Conservation (phyloP, 2,888 invertebrate species). For the Machimus atricapillus region DNA sequence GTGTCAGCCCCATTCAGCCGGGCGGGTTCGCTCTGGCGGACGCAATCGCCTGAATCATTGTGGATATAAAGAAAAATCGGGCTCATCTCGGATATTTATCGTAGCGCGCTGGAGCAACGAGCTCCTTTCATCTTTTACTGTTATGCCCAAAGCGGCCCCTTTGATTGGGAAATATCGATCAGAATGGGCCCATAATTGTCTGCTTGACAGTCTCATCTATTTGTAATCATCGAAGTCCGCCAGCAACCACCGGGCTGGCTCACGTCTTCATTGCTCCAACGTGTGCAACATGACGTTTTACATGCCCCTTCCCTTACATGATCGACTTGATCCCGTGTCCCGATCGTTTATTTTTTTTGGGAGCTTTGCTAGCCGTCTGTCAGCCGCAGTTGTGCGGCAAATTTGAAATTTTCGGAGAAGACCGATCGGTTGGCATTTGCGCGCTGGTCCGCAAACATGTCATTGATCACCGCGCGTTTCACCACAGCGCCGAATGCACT, state of each 20-base stretch:
- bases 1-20: slow-evolving; percentile 27
- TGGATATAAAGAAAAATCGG: slow-evolving; percentile 39
- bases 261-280: background rate
- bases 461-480: background rate
- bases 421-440: background rate
- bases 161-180: slow-evolving; percentile 35
- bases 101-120: background rate
- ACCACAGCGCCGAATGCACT: background rate
- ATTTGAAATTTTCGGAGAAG: background rate
- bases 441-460: background rate
- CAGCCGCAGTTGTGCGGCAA: background rate
- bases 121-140: slow-evolving; percentile 35
- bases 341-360: background rate
- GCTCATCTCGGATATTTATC: slow-evolving; percentile 29
- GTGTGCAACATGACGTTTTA: background rate
- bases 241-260: background rate
- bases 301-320: background rate
- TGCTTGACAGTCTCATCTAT: slow-evolving; percentile 40
- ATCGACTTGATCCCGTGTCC: background rate
- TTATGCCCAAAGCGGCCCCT: slow-evolving; percentile 8
- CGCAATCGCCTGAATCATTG: slow-evolving; percentile 26
- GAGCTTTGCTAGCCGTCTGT: background rate
- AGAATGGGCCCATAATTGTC: slow-evolving; percentile 37
- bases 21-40: background rate
- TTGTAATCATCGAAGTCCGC: slow-evolving; percentile 24